phyloP scores from a whole-genome alignment of 2,888 invertebrate species.

The Andrena trimmerana region DNA sequence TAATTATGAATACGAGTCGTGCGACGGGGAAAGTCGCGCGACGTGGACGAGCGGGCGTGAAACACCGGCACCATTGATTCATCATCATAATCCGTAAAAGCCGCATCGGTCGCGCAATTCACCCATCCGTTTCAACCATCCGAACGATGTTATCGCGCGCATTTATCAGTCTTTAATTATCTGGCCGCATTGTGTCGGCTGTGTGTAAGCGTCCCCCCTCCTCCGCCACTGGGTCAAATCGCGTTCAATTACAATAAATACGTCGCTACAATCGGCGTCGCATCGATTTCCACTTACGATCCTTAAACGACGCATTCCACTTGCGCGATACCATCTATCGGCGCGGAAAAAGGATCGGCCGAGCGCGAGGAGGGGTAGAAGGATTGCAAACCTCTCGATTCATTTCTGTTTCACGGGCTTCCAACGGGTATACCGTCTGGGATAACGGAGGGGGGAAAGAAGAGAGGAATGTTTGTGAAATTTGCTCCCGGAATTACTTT shows the following conservation, averaged over 20 bases:
- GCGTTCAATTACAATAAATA: constrained; percentile 54
- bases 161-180: constrained; percentile 63
- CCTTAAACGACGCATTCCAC: constrained; percentile 22
- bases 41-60: not conserved
- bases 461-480: no score
- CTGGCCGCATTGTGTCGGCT: constrained; percentile 41
- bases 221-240: constrained; percentile 34
- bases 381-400: not conserved
- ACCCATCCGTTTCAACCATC: constrained; percentile 32
- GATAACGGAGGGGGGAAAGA: no score
- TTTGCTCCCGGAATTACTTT: no score
- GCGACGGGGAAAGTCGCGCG: not conserved
- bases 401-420: no score
- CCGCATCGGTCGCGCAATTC: constrained; percentile 45
- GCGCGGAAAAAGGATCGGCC: not conserved
- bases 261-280: constrained; percentile 39
- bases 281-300: constrained; percentile 46
- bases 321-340: constrained; percentile 3
- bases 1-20: not conserved
- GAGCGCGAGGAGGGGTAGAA: no score
- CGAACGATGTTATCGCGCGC: constrained; percentile 45
- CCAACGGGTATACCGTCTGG: no score
- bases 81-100: constrained; percentile 53
- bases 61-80: constrained; percentile 37
- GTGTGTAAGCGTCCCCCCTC: constrained; percentile 32